Conservation (phyloP, 2,113 vertebrate genomes). For the Psettodes erumei region DNA sequence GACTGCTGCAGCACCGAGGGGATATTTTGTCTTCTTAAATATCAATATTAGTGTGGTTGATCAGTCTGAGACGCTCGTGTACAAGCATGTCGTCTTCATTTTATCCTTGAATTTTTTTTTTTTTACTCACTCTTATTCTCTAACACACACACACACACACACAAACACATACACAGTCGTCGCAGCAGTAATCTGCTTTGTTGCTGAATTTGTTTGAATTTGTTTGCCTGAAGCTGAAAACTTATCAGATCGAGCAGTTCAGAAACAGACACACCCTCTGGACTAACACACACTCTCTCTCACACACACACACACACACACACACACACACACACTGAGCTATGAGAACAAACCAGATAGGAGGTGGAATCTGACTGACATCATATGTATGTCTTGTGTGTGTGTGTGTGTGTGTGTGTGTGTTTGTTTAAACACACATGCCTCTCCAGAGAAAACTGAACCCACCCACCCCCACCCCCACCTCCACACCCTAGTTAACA, state of each 20-base stretch:
- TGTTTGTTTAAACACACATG: constrained; percentile 35
- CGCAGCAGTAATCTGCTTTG: background rate
- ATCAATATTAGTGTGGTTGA: background rate
- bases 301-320: background rate
- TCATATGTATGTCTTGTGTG: constrained; percentile 30
- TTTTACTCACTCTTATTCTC: background rate
- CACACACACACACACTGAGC: background rate
- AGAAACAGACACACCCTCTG: constrained; percentile 22
- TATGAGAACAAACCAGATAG: constrained; percentile 7
- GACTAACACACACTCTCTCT: background rate
- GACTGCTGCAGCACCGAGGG: background rate
- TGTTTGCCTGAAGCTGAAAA: constrained; percentile 23
- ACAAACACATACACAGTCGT: background rate
- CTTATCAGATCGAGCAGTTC: constrained; percentile 38
- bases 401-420: constrained; percentile 14
- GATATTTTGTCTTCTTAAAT: background rate
- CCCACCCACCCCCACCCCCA: too few relatives aligned
- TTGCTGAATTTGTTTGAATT: constrained; percentile 8
- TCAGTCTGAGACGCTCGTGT: background rate
- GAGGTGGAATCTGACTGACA: constrained; percentile 49
- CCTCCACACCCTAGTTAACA: constrained; percentile 38
- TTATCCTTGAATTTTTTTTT: background rate
- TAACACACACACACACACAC: background rate
- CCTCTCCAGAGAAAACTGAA: constrained; percentile 27
- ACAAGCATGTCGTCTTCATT: background rate